Evolutionary conservation across 2,797 vertebrate species (phyloP).

Genomic region (Poecilia wingei): DNA sequence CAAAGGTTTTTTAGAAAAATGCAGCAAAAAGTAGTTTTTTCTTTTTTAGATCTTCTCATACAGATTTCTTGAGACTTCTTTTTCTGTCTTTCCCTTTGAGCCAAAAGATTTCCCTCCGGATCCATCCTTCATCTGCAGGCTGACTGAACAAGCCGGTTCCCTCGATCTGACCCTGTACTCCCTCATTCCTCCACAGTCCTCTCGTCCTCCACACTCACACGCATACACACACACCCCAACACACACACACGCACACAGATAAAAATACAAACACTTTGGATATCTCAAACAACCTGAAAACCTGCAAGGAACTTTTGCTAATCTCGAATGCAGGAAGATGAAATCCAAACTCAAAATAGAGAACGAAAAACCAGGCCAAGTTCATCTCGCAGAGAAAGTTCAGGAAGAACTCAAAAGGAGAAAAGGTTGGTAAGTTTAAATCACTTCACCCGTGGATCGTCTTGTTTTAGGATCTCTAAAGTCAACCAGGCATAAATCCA

Average conservation of each 20-base stretch:
- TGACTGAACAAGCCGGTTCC: conserved; percentile 73
- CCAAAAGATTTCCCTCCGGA: conserved; percentile 57
- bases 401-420: neutral
- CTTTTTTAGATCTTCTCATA: conserved; percentile 18
- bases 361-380: conserved; percentile 29
- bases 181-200: conserved; percentile 74
- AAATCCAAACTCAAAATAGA: conserved; percentile 47
- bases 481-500: conserved; percentile 38
- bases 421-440: conserved; percentile 40
- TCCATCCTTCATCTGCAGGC: conserved; percentile 67
- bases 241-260: neutral
- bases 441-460: conserved; percentile 50
- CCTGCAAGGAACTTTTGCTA: conserved; percentile 57
- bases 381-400: conserved; percentile 20
- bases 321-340: conserved; percentile 36
- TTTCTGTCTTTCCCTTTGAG: conserved; percentile 46
- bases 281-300: conserved; percentile 70
- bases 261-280: conserved; percentile 36
- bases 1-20: conserved; percentile 50
- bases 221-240: conserved; percentile 9
- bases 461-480: conserved; percentile 56
- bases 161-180: conserved; percentile 71
- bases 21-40: conserved; percentile 44
- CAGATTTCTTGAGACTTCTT: conserved; percentile 41
- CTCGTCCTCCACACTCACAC: conserved; percentile 47